Conservation (phyloP, 2,888 invertebrate species). For the Euzophera pinguis region DNA sequence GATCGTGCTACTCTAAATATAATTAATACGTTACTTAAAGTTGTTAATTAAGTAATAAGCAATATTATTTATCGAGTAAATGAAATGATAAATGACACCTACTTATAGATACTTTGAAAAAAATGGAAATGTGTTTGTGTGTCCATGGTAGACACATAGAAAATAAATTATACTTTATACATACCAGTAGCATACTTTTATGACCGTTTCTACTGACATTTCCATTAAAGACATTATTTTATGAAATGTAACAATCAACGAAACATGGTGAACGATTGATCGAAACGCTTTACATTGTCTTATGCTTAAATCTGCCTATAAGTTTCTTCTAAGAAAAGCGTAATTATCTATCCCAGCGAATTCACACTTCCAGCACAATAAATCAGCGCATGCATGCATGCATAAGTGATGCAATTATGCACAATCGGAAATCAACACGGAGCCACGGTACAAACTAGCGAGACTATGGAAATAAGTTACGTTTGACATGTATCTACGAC, state of each 20-base stretch:
- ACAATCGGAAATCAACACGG: conserved; percentile 16
- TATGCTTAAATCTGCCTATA: too few species aligned
- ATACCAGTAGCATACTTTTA: too few species aligned
- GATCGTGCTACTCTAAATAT: conserved; percentile 22
- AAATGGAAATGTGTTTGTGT: too few species aligned
- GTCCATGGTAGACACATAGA: too few species aligned
- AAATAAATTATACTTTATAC: too few species aligned
- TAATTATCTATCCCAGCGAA: conserved; percentile 11
- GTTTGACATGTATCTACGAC: not conserved
- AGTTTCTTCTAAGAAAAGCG: conserved; percentile 1
- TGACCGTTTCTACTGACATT: too few species aligned
- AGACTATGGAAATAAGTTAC: not conserved
- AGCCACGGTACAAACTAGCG: conserved; percentile 1
- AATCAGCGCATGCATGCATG: conserved; percentile 11
- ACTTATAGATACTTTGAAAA: too few species aligned
- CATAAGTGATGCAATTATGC: conserved; percentile 12
- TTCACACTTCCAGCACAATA: conserved; percentile 11
- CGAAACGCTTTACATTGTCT: not conserved
- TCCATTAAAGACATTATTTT: too few species aligned
- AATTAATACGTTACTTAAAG: conserved; percentile 4
- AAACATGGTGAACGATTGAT: too few species aligned
- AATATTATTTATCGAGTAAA: conserved; percentile 2
- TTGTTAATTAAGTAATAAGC: conserved; percentile 9
- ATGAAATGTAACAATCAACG: not conserved
- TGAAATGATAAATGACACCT: not conserved